These are phyloP conservation scores for Cyclargus thomasi DNA, from an alignment of 1,140 invertebrate genomes.

Conservation along the genomic window DNA sequence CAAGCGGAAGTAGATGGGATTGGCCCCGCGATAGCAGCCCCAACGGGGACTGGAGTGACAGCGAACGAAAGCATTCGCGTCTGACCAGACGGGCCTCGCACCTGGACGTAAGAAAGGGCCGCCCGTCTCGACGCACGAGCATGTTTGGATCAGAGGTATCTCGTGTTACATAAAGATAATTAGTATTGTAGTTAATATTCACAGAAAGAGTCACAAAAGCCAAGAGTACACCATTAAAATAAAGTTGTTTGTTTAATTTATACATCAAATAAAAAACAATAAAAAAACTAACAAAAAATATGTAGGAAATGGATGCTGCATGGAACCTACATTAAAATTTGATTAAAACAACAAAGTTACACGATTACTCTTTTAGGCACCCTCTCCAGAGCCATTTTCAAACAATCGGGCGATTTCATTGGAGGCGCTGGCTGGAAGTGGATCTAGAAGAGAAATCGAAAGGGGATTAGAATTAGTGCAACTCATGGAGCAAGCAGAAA, in stretches of 20 bases:
- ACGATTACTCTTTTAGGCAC: slow-evolving; percentile 35
- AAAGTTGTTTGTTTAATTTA: no score
- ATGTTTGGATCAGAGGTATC: slow-evolving; percentile 46
- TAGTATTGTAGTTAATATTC: background rate
- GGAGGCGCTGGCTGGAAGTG: slow-evolving; percentile 49
- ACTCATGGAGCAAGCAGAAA: slow-evolving; percentile 82
- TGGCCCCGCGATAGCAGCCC: slow-evolving; percentile 60
- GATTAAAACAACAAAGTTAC: background rate
- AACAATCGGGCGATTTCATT: slow-evolving; percentile 52
- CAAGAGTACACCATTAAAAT: no score
- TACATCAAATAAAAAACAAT: no score
- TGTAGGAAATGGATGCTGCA: no score
- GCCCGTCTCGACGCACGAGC: slow-evolving; percentile 41
- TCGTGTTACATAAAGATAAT: background rate
- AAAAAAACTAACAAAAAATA: no score
- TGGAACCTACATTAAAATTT: no score
- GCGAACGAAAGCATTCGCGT: slow-evolving; percentile 31
- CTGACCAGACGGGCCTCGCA: slow-evolving; percentile 57
- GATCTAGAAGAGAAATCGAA: slow-evolving; percentile 51
- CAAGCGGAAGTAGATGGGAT: slow-evolving; percentile 52
- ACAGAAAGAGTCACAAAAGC: no score
- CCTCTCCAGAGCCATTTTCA: slow-evolving; percentile 53
- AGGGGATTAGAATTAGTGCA: slow-evolving; percentile 58
- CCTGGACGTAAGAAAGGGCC: slow-evolving; percentile 44
- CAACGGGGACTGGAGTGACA: slow-evolving; percentile 46